These are phyloP conservation scores for Xestobium rufovillosum DNA, from an alignment of 2,888 invertebrate genomes.

Conservation along the genomic window DNA sequence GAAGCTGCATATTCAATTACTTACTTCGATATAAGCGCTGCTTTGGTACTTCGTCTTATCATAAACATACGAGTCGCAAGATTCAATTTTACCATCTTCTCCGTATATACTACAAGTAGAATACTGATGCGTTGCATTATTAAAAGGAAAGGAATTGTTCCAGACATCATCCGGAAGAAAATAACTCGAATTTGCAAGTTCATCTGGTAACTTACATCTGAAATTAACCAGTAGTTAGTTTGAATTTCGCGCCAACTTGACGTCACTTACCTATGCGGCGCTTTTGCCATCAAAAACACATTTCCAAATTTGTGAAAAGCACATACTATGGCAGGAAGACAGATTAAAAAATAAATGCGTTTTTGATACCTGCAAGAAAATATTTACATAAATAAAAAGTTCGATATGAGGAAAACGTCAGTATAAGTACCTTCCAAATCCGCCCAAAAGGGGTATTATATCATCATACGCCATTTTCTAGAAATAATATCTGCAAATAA, in stretches of 20 bases:
- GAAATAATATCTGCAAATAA: no score
- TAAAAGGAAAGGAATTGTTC: conserved; percentile 50
- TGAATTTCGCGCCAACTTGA: no score
- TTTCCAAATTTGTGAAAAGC: conserved; percentile 68
- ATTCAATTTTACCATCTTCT: no score
- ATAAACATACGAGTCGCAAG: conserved; percentile 54
- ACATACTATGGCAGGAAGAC: conserved; percentile 62
- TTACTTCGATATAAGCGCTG: conserved; percentile 59
- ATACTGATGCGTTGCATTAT: conserved; percentile 41
- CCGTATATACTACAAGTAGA: conserved; percentile 50
- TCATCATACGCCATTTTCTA: conserved; percentile 65
- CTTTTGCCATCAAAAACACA: conserved; percentile 61
- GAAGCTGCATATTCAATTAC: conserved; percentile 15
- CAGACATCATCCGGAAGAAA: conserved; percentile 42
- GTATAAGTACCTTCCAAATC: conserved; percentile 51
- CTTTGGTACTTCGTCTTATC: conserved; percentile 53
- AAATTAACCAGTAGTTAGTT: conserved; percentile 17
- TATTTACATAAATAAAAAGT: conserved; percentile 5
- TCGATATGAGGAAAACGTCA: conserved; percentile 1
- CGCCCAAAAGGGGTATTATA: conserved; percentile 58
- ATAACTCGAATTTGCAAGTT: conserved; percentile 47
- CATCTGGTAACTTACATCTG: conserved; percentile 55
- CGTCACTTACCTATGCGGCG: conserved; percentile 49
- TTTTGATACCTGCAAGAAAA: conserved; percentile 50
- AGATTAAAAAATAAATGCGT: conserved; percentile 59